Percentiles rank a stretch among this genome's conserved stretches.
Conservation (phyloP, 2,797 vertebrate genomes). For the Paramormyrops hopkinsi region DNA sequence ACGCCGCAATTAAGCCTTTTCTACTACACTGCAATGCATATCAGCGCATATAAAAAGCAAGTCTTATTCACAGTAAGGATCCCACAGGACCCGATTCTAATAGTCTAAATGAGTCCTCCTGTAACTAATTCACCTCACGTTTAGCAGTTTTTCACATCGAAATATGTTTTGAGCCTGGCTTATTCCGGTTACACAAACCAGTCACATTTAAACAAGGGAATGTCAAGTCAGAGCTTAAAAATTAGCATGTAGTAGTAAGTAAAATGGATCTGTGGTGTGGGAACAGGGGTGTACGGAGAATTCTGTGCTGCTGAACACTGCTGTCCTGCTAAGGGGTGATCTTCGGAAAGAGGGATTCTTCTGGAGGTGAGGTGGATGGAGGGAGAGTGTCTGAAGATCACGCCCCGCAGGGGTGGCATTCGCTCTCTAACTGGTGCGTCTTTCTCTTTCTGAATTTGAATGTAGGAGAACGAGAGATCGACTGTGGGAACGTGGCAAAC, state of each 20-base stretch:
- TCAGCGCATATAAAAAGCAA: not conserved
- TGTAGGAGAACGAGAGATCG: slow-evolving; percentile 47
- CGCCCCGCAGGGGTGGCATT: slow-evolving; percentile 46
- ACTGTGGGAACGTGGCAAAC: slow-evolving; percentile 67
- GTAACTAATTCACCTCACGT: not conserved
- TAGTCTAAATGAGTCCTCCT: not conserved
- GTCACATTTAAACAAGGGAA: not conserved
- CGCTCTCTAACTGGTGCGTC: slow-evolving; percentile 43
- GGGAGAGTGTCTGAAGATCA: slow-evolving; percentile 14
- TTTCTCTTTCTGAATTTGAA: slow-evolving; percentile 56
- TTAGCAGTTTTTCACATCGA: not conserved
- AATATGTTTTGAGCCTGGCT: not conserved
- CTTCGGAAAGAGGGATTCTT: not conserved
- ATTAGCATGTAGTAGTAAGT: not conserved
- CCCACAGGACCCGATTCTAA: not conserved
- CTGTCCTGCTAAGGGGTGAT: not conserved
- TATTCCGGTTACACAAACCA: not conserved
- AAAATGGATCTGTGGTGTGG: not conserved
- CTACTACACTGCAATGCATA: not conserved
- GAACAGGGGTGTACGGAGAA: not conserved
- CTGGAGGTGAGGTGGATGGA: not conserved
- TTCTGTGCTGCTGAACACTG: not conserved
- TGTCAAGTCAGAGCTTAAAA: not conserved
- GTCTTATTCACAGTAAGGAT: not conserved
- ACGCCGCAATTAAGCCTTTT: not conserved